phyloP scores from a whole-genome alignment of 1,140 invertebrate species.

The Popillia japonica region DNA sequence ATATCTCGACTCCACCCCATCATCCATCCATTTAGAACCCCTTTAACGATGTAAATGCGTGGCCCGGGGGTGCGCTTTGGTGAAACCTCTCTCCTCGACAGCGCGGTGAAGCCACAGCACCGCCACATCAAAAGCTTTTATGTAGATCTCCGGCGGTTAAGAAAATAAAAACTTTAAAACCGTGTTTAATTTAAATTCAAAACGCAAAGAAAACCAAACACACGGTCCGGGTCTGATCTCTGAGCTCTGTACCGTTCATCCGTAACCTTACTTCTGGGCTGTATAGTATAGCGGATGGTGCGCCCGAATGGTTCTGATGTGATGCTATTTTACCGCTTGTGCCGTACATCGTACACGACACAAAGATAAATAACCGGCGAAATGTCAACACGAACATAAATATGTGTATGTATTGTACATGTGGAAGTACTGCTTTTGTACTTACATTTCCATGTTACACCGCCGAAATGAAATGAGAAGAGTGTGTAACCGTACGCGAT shows the following conservation, averaged over 20 bases:
- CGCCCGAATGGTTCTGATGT: background rate
- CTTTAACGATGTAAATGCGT: slow-evolving; percentile 56
- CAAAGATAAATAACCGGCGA: slow-evolving; percentile 22
- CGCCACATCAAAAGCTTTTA: slow-evolving; percentile 55
- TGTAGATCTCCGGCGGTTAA: slow-evolving; percentile 54
- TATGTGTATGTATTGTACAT: too few relatives aligned
- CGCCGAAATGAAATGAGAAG: too few relatives aligned
- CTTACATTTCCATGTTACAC: too few relatives aligned
- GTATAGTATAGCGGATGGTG: too few relatives aligned
- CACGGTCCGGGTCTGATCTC: background rate
- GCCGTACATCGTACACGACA: background rate
- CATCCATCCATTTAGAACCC: slow-evolving; percentile 49
- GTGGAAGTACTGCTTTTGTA: too few relatives aligned
- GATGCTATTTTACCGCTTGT: slow-evolving; percentile 19
- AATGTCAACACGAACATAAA: slow-evolving; percentile 19
- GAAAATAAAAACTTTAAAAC: slow-evolving; percentile 58
- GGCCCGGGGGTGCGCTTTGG: slow-evolving; percentile 45
- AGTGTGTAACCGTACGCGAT: too few relatives aligned
- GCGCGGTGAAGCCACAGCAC: slow-evolving; percentile 47
- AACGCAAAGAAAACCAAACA: slow-evolving; percentile 31
- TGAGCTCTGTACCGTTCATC: background rate
- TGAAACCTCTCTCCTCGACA: slow-evolving; percentile 45
- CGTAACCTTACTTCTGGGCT: slow-evolving; percentile 1
- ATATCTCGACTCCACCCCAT: slow-evolving; percentile 52
- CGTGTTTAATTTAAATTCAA: slow-evolving; percentile 54